phyloP scores from a whole-genome alignment of 2,797 vertebrate genomes.

The Gymnodraco acuticeps region DNA sequence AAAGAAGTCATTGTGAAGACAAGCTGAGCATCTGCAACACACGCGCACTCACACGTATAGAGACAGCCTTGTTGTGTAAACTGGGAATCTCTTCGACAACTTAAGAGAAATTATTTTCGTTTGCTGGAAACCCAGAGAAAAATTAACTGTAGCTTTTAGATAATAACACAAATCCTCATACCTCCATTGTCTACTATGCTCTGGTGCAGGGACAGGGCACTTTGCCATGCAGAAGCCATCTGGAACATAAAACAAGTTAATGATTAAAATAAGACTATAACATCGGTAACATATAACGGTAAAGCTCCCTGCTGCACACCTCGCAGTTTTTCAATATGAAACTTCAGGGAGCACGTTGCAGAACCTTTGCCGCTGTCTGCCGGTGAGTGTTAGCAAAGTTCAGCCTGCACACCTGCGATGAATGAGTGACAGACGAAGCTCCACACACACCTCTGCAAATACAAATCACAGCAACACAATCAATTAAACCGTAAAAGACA shows the following conservation, averaged over 20 bases:
- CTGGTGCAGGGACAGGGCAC: constrained; percentile 67
- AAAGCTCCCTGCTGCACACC: not conserved
- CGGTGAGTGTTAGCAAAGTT: not conserved
- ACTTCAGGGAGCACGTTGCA: not conserved
- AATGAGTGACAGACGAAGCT: not conserved
- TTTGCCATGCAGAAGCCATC: constrained; percentile 77
- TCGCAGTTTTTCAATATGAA: not conserved
- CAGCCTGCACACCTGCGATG: not conserved
- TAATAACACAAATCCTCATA: constrained; percentile 27
- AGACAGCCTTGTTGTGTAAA: not conserved
- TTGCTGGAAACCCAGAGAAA: not conserved
- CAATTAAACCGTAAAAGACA: too few relatives aligned
- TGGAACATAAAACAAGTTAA: constrained; percentile 3
- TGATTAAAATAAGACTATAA: too few relatives aligned
- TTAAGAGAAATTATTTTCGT: not conserved
- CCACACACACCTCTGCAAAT: not conserved
- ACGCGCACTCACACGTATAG: not conserved
- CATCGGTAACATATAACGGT: not conserved
- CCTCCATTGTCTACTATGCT: constrained; percentile 82
- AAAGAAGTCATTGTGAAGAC: constrained; percentile 57
- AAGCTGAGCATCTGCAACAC: constrained; percentile 40
- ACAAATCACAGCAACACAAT: not conserved
- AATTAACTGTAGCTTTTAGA: not conserved
- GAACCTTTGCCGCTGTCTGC: constrained; percentile 25
- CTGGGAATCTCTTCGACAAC: not conserved